Percentiles rank a stretch among this genome's conserved stretches.
Conservation (phyloP, 92 coral and sea anemone genomes). For the Epizoanthus rinbou region DNA sequence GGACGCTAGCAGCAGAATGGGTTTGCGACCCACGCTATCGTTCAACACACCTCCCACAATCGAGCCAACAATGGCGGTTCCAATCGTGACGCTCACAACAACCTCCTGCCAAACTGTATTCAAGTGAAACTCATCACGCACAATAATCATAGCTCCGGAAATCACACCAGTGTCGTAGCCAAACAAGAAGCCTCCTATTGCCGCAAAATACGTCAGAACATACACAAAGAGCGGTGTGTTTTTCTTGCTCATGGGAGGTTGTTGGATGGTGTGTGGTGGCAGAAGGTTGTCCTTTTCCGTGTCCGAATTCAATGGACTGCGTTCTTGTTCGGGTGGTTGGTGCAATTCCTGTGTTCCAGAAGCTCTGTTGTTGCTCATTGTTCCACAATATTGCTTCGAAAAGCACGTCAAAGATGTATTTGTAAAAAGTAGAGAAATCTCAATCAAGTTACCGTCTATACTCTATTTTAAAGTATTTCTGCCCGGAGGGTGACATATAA, state of each 20-base stretch:
- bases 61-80: conserved; percentile 82
- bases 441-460: too few species aligned
- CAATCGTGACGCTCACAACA: conserved; percentile 85
- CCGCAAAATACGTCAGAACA: conserved; percentile 80
- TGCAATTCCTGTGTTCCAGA: conserved; percentile 2
- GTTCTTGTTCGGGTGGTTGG: background rate
- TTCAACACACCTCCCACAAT: conserved; percentile 75
- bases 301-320: background rate
- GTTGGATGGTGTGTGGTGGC: background rate
- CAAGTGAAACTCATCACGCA: conserved; percentile 70
- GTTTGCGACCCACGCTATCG: conserved; percentile 77
- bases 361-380: background rate
- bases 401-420: too few species aligned
- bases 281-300: conserved; percentile 15
- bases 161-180: conserved; percentile 98
- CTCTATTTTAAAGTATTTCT: too few species aligned
- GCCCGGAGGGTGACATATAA: too few species aligned
- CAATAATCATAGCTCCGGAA: conserved; percentile 88
- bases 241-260: conserved; percentile 4
- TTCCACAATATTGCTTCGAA: background rate
- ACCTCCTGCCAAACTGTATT: conserved; percentile 84
- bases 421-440: too few species aligned
- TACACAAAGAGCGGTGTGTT: conserved; percentile 59
- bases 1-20: conserved; percentile 68
- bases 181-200: conserved; percentile 91